phyloP scores from a whole-genome alignment of 2,113 vertebrate genomes.

The pig (Sus scrofa) region T2T-Sscrofa CM000828.6:27772501-27773000 shows the following conservation, averaged over 20 bases:
- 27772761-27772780: neutral
- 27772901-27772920: neutral
- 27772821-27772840: neutral
- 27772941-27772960: neutral
- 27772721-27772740: too few relatives aligned
- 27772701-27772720: neutral
- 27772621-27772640: neutral
- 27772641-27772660: neutral
- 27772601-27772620: neutral
- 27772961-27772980: neutral
- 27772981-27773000: too few relatives aligned
- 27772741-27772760: neutral
- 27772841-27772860: slow-evolving; percentile 14
- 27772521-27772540: neutral
- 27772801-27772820: neutral
- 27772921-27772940: neutral
- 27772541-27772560: neutral
- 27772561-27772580: neutral
- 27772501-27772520: neutral
- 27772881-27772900: neutral
- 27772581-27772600: neutral
- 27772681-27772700: neutral
- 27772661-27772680: neutral
- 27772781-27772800: neutral
- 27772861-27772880: neutral